These are phyloP conservation scores for Tapirus indicus DNA, from an alignment of 2,797 vertebrate species.

Conservation along the genomic window DNA sequence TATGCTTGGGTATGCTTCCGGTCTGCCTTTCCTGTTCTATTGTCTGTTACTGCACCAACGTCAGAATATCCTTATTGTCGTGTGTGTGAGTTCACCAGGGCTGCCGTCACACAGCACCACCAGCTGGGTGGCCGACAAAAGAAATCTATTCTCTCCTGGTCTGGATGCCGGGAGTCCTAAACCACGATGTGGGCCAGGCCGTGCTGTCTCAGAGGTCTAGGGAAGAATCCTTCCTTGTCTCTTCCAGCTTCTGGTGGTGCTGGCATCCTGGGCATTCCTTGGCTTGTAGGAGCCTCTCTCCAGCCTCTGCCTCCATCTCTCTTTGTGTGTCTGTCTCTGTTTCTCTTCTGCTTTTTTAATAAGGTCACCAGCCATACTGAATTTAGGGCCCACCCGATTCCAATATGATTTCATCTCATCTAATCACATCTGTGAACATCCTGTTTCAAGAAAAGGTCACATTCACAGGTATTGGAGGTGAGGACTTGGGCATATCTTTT, in stretches of 20 bases:
- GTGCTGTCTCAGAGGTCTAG: neutral
- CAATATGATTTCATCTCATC: neutral
- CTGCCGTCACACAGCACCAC: neutral
- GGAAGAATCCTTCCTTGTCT: neutral
- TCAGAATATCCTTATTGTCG: neutral
- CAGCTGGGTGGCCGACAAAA: neutral
- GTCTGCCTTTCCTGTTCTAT: neutral
- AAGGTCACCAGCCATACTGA: neutral
- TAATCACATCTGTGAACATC: neutral
- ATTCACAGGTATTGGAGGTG: neutral
- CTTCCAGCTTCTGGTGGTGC: neutral
- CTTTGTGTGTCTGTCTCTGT: neutral
- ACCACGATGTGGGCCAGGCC: neutral
- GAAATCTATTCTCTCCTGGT: neutral
- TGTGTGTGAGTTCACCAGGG: neutral
- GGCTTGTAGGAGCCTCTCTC: neutral
- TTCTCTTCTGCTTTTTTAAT: neutral
- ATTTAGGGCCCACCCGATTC: neutral
- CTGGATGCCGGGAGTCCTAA: neutral
- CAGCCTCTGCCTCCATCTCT: neutral
- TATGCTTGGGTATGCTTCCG: neutral
- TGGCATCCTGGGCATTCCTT: neutral
- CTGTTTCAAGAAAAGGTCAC: neutral
- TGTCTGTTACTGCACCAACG: neutral
- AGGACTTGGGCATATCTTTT: neutral